These are phyloP conservation scores for Elymnias hypermnestra DNA, from an alignment of 1,140 invertebrate species.

Conservation along the genomic window DNA sequence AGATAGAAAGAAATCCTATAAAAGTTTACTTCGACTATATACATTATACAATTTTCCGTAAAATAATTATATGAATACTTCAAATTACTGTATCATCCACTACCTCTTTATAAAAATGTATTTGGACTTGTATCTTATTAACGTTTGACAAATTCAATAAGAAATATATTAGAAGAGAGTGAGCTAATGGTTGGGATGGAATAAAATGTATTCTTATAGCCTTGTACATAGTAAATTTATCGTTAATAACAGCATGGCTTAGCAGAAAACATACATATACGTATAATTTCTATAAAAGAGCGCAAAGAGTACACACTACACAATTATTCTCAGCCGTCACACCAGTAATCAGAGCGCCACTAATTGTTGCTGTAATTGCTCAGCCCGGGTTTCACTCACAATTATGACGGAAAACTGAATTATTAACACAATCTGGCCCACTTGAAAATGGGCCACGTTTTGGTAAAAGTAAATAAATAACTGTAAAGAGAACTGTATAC, in stretches of 20 bases:
- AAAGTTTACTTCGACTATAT: too few species aligned
- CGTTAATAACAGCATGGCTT: background rate
- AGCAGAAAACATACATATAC: too few species aligned
- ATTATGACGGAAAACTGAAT: conserved; percentile 22
- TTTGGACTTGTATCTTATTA: too few species aligned
- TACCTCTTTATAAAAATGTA: too few species aligned
- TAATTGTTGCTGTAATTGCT: conserved; percentile 20
- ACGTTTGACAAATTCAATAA: too few species aligned
- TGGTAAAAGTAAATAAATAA: conserved; percentile 11
- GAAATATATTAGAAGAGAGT: too few species aligned
- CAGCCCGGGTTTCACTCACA: conserved; percentile 15
- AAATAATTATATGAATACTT: too few species aligned
- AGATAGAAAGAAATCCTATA: too few species aligned
- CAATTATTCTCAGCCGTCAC: conserved; percentile 19
- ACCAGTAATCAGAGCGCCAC: conserved; percentile 18
- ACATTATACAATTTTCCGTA: too few species aligned
- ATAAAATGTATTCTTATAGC: too few species aligned
- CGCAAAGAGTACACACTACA: conserved; percentile 6
- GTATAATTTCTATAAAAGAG: conserved; percentile 13
- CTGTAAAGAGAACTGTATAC: conserved; percentile 8
- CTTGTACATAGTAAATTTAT: background rate
- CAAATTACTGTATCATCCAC: too few species aligned
- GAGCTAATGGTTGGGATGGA: too few species aligned
- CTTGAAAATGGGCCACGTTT: conserved; percentile 18
- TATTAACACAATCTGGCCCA: conserved; percentile 16